Conservation (phyloP, 2,113 vertebrate genomes). For the Phyllopteryx taeniolatus region DNA sequence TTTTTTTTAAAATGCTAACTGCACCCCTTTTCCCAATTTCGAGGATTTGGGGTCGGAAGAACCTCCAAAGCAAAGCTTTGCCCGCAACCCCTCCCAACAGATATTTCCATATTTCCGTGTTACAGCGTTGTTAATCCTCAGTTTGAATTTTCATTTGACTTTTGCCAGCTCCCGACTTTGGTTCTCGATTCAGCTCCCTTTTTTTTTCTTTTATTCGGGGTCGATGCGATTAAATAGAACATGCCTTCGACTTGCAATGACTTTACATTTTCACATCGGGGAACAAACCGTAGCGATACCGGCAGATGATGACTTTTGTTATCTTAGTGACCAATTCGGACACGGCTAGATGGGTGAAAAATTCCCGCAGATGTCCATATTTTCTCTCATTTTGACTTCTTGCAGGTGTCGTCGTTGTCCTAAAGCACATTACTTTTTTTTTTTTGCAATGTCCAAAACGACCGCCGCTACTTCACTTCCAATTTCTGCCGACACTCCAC, state of each 20-base stretch:
- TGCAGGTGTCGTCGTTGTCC: too few species aligned
- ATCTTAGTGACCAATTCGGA: background rate
- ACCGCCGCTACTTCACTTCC: background rate
- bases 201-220: background rate
- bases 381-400: background rate
- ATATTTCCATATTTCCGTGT: background rate
- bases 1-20: conserved; percentile 9
- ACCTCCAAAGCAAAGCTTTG: background rate
- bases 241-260: background rate
- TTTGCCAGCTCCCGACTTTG: background rate
- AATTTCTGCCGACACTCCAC: conserved; percentile 2
- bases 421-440: background rate
- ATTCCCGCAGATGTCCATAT: background rate
- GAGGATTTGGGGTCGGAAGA: background rate
- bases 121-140: background rate
- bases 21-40: background rate
- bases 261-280: background rate
- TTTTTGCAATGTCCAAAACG: background rate
- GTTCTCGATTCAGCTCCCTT: background rate
- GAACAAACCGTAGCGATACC: background rate
- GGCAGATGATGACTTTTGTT: background rate
- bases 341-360: background rate
- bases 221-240: background rate
- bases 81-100: background rate
- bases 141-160: background rate